Percentiles rank a stretch among this genome's conserved stretches.
Conservation (phyloP, 2,888 invertebrate genomes). For the Mythimna vitellina region DNA sequence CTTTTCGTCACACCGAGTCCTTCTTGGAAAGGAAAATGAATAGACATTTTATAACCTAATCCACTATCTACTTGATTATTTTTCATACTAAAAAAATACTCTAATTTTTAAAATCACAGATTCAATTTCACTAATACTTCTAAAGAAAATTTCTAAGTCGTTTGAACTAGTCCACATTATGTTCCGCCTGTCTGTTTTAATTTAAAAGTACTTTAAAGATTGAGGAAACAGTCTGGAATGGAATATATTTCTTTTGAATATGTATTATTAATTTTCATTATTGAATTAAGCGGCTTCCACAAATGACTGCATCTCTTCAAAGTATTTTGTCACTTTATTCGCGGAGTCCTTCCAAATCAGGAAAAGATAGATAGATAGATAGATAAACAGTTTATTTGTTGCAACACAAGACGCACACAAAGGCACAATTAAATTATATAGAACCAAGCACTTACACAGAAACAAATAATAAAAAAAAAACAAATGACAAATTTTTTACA, state of each 20-base stretch:
- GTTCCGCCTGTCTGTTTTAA: slow-evolving; percentile 4
- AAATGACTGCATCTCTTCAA: neutral
- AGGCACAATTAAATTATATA: too few relatives aligned
- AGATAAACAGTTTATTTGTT: too few relatives aligned
- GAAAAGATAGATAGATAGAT: too few relatives aligned
- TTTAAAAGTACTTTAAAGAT: slow-evolving; percentile 22
- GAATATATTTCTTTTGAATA: neutral
- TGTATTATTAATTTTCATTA: slow-evolving; percentile 1
- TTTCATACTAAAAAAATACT: neutral
- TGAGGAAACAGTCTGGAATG: slow-evolving; percentile 2
- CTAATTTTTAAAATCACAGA: slow-evolving; percentile 2
- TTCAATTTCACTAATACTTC: neutral
- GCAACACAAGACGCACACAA: too few relatives aligned
- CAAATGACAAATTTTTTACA: too few relatives aligned
- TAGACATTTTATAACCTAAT: neutral
- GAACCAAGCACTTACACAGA: too few relatives aligned
- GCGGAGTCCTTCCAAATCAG: too few relatives aligned
- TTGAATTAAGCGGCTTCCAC: neutral
- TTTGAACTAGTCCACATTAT: slow-evolving; percentile 22
- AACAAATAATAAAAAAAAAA: too few relatives aligned
- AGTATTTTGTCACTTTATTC: too few relatives aligned
- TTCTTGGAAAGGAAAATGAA: slow-evolving; percentile 5
- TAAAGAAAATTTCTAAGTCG: slow-evolving; percentile 1
- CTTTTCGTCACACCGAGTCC: neutral
- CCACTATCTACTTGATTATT: neutral